Evolutionary conservation across 2,113 vertebrate species (phyloP).

Genomic region (Rhabdornis inornatus): DNA sequence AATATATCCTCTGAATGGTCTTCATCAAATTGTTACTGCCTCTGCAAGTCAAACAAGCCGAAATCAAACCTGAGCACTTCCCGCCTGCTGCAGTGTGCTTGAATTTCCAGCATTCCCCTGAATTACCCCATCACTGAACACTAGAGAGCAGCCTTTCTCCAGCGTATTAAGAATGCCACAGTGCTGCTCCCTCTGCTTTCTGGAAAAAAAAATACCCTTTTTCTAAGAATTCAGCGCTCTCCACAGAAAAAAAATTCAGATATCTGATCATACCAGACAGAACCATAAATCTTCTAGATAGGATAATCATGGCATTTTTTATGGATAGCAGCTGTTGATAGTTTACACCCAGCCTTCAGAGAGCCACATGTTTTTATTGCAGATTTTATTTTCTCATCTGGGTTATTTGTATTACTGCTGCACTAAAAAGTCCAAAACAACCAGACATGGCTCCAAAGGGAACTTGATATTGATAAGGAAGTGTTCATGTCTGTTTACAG

Average conservation of each 20-base stretch:
- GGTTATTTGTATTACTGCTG: neutral
- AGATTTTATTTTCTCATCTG: neutral
- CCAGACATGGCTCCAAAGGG: neutral
- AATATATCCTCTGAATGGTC: neutral
- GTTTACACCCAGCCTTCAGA: neutral
- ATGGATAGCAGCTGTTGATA: neutral
- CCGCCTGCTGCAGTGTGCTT: neutral
- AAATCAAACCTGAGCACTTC: fast-evolving
- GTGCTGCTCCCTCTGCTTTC: neutral
- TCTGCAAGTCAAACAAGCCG: neutral
- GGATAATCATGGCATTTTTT: neutral
- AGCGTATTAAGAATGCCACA: neutral
- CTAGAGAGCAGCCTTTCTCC: slow-evolving; percentile 58
- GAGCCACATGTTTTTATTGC: neutral
- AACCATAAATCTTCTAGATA: neutral
- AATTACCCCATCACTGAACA: neutral
- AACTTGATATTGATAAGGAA: neutral
- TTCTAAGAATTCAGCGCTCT: neutral
- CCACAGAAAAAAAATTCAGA: neutral
- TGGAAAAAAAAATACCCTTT: neutral
- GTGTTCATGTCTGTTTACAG: neutral
- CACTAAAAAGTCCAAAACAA: neutral
- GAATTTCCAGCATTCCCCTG: neutral
- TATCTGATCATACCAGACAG: neutral
- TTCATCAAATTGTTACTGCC: neutral